These are phyloP conservation scores for Tachysurus fulvidraco DNA, from an alignment of 2,113 vertebrate genomes.

Conservation along the genomic window DNA sequence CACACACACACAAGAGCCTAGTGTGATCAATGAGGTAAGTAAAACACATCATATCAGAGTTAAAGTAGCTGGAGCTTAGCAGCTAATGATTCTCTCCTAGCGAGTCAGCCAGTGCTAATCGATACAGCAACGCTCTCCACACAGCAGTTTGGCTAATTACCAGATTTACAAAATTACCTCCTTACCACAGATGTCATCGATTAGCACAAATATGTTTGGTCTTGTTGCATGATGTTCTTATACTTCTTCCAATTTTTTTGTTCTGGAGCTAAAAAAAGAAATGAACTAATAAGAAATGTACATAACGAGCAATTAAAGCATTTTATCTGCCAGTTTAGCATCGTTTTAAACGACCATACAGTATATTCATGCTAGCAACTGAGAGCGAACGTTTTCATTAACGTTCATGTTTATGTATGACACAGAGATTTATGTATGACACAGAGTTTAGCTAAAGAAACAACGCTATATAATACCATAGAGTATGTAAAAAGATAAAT, in stretches of 20 bases:
- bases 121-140: background rate
- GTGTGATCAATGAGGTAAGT: background rate
- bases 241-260: background rate
- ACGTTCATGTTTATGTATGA: background rate
- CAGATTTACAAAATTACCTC: background rate
- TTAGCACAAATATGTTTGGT: background rate
- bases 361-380: background rate
- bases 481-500: background rate
- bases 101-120: background rate
- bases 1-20: conserved; percentile 21
- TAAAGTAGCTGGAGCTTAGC: conserved; percentile 17
- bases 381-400: background rate
- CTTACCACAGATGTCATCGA: background rate
- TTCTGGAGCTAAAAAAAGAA: background rate
- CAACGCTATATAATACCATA: too few relatives aligned
- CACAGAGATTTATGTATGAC: too few relatives aligned
- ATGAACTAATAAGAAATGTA: too few relatives aligned
- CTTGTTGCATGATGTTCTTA: background rate
- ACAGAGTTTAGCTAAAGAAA: background rate
- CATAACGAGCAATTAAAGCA: background rate
- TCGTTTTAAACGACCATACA: background rate
- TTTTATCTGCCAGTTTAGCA: background rate
- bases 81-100: conserved; percentile 6
- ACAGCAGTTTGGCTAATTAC: conserved; percentile 9
- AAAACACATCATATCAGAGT: background rate